Evolutionary conservation across 2,888 invertebrate genomes (phyloP), one percentile per base, ranked within the genome.

Genomic region (Papilio protenor): DNA sequence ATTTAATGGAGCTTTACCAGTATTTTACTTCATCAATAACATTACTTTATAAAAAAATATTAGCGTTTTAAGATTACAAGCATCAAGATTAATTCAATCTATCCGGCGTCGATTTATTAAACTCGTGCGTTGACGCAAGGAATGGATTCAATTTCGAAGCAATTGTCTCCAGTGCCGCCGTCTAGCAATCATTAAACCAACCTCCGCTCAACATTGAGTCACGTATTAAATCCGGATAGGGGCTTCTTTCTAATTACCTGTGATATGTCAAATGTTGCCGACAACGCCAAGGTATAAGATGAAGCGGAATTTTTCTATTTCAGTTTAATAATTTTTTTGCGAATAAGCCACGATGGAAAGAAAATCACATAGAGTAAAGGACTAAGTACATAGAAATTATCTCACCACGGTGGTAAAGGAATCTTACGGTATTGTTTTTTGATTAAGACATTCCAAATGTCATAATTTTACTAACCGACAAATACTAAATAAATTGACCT

Each of bases 201-300:
- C 45, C 85, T 87, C 84, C 79, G 82, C 80, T 83, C 83, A 87
- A 89, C 87, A 93, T 93, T 90, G 88, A 94, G 90, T 94, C 94
- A 93, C 94, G 94, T 94, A 91, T 90, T 87, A 85, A 87, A 90
- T 89, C 90, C 83, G 87, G 87, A 89, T 88, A 89, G 91, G 88
- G 23, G 27, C 89, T 87, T 92, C 92, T 91, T 92, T 93, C 90
- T 93, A 93, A 94, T 92, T 91, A 93, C 91, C 89, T 86, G 87
- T 89, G 91, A 93, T 90, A 91, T 93, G 94, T 94, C 93, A 93
- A 93, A 90, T 84, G 47, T 57, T 61, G 71, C 40, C 70, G 33
- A 61, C 52, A 21, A 33, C 49, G 18, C 4, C 14, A 61, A 87
- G 77, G 8, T 1, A 87, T 23, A 77, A 80, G 85, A 79, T 80